These are phyloP conservation scores for Nomada goodeniana DNA, from an alignment of 2,888 invertebrate genomes.

Conservation along the genomic window DNA sequence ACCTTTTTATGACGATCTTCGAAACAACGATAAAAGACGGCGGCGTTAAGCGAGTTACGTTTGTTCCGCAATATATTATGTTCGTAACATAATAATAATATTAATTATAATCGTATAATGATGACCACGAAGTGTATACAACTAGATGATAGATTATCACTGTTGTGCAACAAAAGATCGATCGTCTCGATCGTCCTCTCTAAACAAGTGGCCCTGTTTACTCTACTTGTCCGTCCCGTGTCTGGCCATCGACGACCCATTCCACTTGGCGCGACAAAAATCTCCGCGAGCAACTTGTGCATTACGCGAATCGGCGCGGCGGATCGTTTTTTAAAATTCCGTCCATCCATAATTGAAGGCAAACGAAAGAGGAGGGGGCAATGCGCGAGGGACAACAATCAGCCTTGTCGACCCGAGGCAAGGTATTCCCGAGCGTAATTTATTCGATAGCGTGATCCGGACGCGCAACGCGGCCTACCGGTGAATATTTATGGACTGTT, in stretches of 20 bases:
- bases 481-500: constrained; percentile 6
- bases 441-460: neutral
- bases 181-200: too few species aligned
- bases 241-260: constrained; percentile 26
- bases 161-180: too few species aligned
- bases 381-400: neutral
- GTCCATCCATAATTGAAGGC: neutral
- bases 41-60: too few species aligned
- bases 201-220: too few species aligned
- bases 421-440: constrained; percentile 3
- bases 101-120: too few species aligned
- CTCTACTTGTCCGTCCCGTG: neutral
- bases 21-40: too few species aligned
- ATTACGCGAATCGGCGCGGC: too few species aligned
- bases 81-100: too few species aligned
- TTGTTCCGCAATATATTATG: too few species aligned
- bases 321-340: neutral
- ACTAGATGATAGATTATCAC: neutral
- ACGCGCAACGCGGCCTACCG: too few species aligned
- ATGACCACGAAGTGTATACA: too few species aligned
- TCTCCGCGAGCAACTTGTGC: neutral
- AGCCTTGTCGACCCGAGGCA: neutral
- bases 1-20: too few species aligned
- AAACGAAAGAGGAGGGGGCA: neutral
- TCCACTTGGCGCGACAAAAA: constrained; percentile 20